phyloP scores from a whole-genome alignment of 2,888 invertebrate genomes.

The Conus canariensis region DNA sequence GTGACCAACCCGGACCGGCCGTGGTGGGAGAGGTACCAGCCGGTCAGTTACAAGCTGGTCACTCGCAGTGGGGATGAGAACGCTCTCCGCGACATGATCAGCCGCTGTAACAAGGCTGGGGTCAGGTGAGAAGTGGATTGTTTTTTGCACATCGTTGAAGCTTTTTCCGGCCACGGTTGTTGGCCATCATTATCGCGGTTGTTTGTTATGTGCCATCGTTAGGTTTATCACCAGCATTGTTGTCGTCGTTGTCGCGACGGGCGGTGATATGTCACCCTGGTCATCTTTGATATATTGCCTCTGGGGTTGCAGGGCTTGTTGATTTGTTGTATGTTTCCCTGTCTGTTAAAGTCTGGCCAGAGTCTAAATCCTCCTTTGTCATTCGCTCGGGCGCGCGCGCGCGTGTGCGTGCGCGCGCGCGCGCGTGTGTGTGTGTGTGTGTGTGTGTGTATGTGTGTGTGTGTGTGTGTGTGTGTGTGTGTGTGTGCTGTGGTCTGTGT shows the following conservation, averaged over 20 bases:
- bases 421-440: constrained; percentile 14
- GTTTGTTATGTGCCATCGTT: neutral
- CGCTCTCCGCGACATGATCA: constrained; percentile 67
- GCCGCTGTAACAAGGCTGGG: constrained; percentile 70
- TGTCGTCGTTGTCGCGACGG: too few relatives aligned
- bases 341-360: too few relatives aligned
- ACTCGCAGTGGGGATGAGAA: constrained; percentile 68
- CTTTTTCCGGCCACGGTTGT: neutral
- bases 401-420: neutral
- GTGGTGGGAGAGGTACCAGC: constrained; percentile 74
- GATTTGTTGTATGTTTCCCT: too few relatives aligned
- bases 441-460: neutral
- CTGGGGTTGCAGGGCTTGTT: too few relatives aligned
- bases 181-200: neutral
- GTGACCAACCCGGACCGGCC: constrained; percentile 65
- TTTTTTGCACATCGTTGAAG: neutral
- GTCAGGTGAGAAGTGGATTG: constrained; percentile 63
- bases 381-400: neutral
- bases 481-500: too few relatives aligned
- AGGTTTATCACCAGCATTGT: too few relatives aligned
- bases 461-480: neutral
- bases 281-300: too few relatives aligned
- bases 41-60: constrained; percentile 67
- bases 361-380: too few relatives aligned
- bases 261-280: too few relatives aligned